A percentile compares a stretch with the other conserved stretches of the same genome.
phyloP scores from a whole-genome alignment of 1,140 invertebrate genomes.

The Ridgeia piscesae region DNA sequence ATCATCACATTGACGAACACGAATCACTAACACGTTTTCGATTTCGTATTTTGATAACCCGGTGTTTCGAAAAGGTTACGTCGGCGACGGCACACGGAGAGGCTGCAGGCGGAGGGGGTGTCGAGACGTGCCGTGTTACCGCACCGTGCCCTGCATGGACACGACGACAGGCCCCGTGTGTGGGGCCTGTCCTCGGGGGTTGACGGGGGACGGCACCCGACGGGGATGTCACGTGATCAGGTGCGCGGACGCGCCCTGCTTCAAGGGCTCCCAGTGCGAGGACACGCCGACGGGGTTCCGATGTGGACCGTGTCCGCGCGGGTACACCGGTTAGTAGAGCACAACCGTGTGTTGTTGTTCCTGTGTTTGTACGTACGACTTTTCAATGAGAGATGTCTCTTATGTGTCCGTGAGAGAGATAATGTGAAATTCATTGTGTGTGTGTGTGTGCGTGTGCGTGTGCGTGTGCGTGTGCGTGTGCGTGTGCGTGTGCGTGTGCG shows the following conservation, averaged over 20 bases:
- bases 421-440: too few species aligned
- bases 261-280: conserved; percentile 74
- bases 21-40: conserved; percentile 47
- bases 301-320: conserved; percentile 71
- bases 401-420: too few species aligned
- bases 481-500: too few species aligned
- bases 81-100: conserved; percentile 60
- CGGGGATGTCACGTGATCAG: conserved; percentile 16
- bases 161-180: conserved; percentile 66
- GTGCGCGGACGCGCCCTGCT: conserved; percentile 69
- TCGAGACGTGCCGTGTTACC: conserved; percentile 76
- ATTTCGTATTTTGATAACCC: neutral
- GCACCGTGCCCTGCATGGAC: conserved; percentile 77
- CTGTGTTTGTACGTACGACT: too few species aligned
- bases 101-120: conserved; percentile 70
- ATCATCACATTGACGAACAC: neutral
- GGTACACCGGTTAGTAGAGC: conserved; percentile 67
- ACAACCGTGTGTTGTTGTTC: too few species aligned
- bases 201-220: conserved; percentile 42
- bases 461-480: too few species aligned
- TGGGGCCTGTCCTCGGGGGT: conserved; percentile 68
- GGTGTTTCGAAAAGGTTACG: conserved; percentile 63
- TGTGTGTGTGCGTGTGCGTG: too few species aligned
- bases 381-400: too few species aligned
- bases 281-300: conserved; percentile 65